Base-by-base conservation (phyloP, 1,140 invertebrate species). In the Sinella curviseta region DNA sequence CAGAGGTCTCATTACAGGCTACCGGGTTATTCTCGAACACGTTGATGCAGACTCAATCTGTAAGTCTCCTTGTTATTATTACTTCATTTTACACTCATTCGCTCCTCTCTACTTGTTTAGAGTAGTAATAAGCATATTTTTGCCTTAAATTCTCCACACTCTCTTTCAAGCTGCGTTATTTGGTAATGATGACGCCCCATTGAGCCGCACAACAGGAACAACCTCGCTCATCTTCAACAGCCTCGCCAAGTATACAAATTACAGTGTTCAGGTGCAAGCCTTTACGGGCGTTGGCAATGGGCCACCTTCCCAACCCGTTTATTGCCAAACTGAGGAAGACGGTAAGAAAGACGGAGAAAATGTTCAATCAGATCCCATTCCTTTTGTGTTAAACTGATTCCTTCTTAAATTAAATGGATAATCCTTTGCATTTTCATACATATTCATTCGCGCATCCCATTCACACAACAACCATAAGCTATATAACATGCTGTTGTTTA, bases 291-390 rank as follows among this genome's bases (percentile, higher is more conserved):
- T 94, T 67, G 96, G 97, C 0, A 94, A 96, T 86, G 96, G 96
- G 2, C 92, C 94, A 20, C 89, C 92, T 77, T 95, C 94, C 74
- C 88, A 90, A 24, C 92, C 95, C 0, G 91, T 97, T 57, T 95
- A 93, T 86, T 96, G 96, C 85, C 91, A 93, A 80, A 98, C 97
- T 26, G 91, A 95, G 84, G 95, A 98, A 89, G 95, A 97, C 88
- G 92, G 94, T 95, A 89, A 88, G 85, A 74, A 0, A 14, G 1
- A 65, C 26, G 20, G 4, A 39, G 4, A 4, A 48, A 8, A 48
- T 48, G 4, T 48, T 30, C 2, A 33, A 76, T 36, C 36, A 20
- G 1, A 34, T 17, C 20, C 74, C 26, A 76, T 17, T 36, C 31
- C 34, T 35, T 30, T 26, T 35, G n/a, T n/a, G n/a, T n/a, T 17